These are phyloP conservation scores for Axea sp. DNA, from an alignment of 2,888 invertebrate genomes.

Conservation along the genomic window DNA sequence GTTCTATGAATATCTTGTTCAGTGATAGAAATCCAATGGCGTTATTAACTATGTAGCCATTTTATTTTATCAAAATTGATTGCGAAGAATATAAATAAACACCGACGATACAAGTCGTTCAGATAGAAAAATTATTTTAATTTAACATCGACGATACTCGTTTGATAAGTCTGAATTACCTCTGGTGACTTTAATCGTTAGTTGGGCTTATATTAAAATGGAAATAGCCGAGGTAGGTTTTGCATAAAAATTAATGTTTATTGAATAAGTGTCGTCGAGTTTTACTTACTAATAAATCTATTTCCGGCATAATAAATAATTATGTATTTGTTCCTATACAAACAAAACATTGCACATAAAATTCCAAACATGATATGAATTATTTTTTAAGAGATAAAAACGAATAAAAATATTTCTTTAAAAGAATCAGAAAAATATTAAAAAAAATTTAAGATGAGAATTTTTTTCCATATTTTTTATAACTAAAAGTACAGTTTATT, in stretches of 20 bases:
- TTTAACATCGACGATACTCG: slow-evolving; percentile 56
- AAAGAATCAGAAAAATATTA: too few species aligned
- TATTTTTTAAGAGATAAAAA: too few species aligned
- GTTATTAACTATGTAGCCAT: slow-evolving; percentile 27
- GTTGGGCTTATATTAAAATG: slow-evolving; percentile 8
- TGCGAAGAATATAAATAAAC: slow-evolving; percentile 54
- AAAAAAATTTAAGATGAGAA: too few species aligned
- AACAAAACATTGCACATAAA: slow-evolving; percentile 21
- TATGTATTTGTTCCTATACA: slow-evolving; percentile 51
- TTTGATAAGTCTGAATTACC: slow-evolving; percentile 48
- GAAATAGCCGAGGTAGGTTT: neutral
- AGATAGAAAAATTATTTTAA: slow-evolving; percentile 10
- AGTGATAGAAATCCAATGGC: slow-evolving; percentile 16
- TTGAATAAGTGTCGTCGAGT: slow-evolving; percentile 60
- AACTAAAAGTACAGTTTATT: too few species aligned
- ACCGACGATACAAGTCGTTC: slow-evolving; percentile 5
- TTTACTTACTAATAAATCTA: slow-evolving; percentile 28
- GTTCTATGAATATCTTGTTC: slow-evolving; percentile 50
- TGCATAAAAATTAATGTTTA: slow-evolving; percentile 20
- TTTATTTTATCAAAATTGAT: slow-evolving; percentile 36
- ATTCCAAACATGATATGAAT: too few species aligned
- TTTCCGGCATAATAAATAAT: slow-evolving; percentile 35
- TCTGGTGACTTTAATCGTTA: slow-evolving; percentile 6
- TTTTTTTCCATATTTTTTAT: too few species aligned
- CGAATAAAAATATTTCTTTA: too few species aligned